Conservation (phyloP, 2,888 invertebrate species). For the Polietes domitor region DNA sequence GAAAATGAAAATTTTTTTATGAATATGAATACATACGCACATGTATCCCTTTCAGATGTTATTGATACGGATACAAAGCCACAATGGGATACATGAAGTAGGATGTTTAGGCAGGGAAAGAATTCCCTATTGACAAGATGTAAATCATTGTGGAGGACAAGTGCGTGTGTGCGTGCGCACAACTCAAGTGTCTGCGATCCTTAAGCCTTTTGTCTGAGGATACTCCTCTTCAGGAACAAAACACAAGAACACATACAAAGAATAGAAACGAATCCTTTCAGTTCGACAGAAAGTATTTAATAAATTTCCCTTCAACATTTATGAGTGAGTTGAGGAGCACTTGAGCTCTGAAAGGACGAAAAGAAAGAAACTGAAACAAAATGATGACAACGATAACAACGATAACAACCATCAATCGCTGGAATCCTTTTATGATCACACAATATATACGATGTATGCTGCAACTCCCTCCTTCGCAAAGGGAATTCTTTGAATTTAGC, state of each 20-base stretch:
- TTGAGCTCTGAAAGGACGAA: conserved; percentile 39
- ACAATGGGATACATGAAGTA: conserved; percentile 40
- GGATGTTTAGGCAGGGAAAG: conserved; percentile 1
- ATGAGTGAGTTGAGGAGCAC: conserved; percentile 8
- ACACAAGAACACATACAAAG: neutral
- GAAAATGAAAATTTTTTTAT: conserved; percentile 53
- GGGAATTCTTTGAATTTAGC: conserved; percentile 51
- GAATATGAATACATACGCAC: conserved; percentile 51
- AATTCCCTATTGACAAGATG: conserved; percentile 43
- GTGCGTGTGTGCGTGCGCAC: conserved; percentile 40
- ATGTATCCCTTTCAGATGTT: neutral
- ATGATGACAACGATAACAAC: conserved; percentile 64
- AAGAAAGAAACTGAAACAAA: conserved; percentile 43
- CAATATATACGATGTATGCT: neutral
- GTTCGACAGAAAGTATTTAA: conserved; percentile 48
- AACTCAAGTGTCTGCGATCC: conserved; percentile 52
- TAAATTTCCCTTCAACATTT: conserved; percentile 31
- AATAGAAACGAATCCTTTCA: conserved; percentile 34
- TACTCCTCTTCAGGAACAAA: neutral
- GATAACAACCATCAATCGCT: no score
- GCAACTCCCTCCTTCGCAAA: conserved; percentile 3
- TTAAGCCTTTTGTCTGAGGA: conserved; percentile 53
- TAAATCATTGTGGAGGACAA: conserved; percentile 58
- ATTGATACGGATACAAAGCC: conserved; percentile 29
- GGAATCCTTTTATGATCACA: conserved; percentile 58